Evolutionary conservation across 64 coral and sea anemone genomes (phyloP).

Genomic region (Anthopleura sola): DNA sequence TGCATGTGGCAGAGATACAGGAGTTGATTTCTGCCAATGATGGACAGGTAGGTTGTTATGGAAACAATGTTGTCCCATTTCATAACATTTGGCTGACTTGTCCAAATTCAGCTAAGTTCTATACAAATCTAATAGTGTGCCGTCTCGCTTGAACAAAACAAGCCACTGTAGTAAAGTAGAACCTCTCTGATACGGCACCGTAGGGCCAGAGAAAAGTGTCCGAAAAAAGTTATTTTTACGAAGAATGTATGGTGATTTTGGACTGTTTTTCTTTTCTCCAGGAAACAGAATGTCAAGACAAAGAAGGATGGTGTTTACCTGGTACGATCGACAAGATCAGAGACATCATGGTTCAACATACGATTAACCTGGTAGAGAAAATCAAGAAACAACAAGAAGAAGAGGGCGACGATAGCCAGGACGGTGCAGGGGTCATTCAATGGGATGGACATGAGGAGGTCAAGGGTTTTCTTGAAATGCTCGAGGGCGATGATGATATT

Average conservation of each 20-base stretch:
- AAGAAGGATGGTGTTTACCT: slow-evolving; percentile 72
- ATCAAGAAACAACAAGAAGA: slow-evolving; percentile 26
- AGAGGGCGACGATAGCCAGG: background rate
- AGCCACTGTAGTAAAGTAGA: too few species aligned
- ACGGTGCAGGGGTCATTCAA: background rate
- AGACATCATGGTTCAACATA: slow-evolving; percentile 72
- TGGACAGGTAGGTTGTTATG: slow-evolving; percentile 65
- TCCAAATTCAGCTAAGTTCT: too few species aligned
- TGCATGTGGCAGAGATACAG: slow-evolving; percentile 79
- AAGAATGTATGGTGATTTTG: too few species aligned
- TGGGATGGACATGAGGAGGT: slow-evolving; percentile 66
- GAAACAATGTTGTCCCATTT: background rate
- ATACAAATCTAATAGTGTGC: too few species aligned
- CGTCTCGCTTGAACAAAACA: too few species aligned
- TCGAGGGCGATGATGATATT: slow-evolving; percentile 74
- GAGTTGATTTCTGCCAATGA: slow-evolving; percentile 65
- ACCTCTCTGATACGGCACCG: too few species aligned
- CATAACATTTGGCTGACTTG: too few species aligned
- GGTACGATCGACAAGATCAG: slow-evolving; percentile 63
- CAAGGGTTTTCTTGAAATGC: slow-evolving; percentile 70
- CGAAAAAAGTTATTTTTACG: too few species aligned
- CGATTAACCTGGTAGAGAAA: slow-evolving; percentile 53
- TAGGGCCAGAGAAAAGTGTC: too few species aligned
- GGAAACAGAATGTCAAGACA: slow-evolving; percentile 67
- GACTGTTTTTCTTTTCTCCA: background rate